Conservation (phyloP, 2,797 vertebrate species). For the Zalophus californianus region DNA sequence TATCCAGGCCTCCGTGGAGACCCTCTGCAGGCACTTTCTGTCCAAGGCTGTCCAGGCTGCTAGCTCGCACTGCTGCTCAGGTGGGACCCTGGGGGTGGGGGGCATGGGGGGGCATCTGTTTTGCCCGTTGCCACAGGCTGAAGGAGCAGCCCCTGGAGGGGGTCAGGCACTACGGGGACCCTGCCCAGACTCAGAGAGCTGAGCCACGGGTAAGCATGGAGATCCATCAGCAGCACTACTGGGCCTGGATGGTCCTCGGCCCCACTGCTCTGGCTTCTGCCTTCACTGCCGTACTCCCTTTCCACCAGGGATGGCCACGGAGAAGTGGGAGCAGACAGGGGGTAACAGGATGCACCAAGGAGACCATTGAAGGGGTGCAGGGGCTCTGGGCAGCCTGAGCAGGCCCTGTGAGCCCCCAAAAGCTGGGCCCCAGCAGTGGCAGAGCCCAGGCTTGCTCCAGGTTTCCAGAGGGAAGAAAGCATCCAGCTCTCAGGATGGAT, state of each 20-base stretch:
- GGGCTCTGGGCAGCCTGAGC: not conserved
- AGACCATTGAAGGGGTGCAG: not conserved
- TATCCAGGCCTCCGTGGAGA: not conserved
- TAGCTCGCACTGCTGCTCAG: not conserved
- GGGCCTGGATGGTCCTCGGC: not conserved
- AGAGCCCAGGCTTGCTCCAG: not conserved
- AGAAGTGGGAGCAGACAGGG: not conserved
- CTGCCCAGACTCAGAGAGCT: not conserved
- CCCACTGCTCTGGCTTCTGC: fast-evolving
- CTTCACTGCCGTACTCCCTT: not conserved
- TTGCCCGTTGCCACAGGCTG: not conserved
- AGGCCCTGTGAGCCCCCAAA: fast-evolving
- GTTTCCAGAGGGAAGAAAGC: not conserved
- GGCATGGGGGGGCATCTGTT: not conserved
- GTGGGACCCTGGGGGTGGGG: not conserved
- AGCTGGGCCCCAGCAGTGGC: not conserved
- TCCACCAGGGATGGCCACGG: not conserved
- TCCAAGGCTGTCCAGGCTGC: not conserved
- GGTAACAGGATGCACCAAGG: not conserved
- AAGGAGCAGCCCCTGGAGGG: not conserved
- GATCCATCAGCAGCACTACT: not conserved
- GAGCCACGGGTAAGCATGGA: not conserved
- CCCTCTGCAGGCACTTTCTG: no score
- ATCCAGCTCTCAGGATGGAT: not conserved
- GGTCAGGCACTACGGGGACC: fast-evolving